phyloP scores from a whole-genome alignment of 2,113 vertebrate genomes.

The Neodon shergylaensis region DNA sequence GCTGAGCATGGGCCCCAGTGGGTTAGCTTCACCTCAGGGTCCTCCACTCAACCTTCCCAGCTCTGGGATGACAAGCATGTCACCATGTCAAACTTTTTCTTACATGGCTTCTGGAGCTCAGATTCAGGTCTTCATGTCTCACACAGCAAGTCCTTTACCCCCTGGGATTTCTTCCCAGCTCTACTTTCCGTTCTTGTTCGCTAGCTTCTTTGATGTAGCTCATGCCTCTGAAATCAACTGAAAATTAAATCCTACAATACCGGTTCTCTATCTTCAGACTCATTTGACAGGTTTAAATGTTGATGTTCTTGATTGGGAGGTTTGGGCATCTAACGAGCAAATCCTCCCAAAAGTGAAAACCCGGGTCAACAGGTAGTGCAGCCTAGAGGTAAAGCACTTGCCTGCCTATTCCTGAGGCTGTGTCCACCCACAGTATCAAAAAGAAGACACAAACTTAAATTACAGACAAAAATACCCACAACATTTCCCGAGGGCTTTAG shows the following conservation, averaged over 20 bases:
- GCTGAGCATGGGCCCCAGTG: not conserved
- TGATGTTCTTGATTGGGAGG: not conserved
- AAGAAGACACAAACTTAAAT: not conserved
- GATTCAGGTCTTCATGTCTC: not conserved
- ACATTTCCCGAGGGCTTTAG: not conserved
- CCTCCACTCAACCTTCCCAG: not conserved
- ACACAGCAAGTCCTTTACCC: not conserved
- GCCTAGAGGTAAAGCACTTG: not conserved
- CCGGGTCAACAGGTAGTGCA: not conserved
- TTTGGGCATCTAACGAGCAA: not conserved
- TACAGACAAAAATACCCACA: not conserved
- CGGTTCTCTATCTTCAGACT: not conserved
- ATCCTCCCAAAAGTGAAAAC: not conserved
- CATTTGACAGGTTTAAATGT: not conserved
- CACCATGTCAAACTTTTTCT: not conserved
- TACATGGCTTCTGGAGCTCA: not conserved
- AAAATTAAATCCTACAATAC: not conserved
- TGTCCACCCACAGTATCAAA: not conserved
- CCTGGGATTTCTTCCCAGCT: not conserved
- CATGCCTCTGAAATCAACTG: not conserved
- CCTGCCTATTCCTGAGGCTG: not conserved
- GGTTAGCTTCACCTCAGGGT: not conserved
- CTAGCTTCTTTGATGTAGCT: not conserved
- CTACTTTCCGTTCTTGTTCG: not conserved
- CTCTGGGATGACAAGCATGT: not conserved